Evolutionary conservation across 2,113 vertebrate species (phyloP).

Genomic region (Lepisosteus osseus): DNA sequence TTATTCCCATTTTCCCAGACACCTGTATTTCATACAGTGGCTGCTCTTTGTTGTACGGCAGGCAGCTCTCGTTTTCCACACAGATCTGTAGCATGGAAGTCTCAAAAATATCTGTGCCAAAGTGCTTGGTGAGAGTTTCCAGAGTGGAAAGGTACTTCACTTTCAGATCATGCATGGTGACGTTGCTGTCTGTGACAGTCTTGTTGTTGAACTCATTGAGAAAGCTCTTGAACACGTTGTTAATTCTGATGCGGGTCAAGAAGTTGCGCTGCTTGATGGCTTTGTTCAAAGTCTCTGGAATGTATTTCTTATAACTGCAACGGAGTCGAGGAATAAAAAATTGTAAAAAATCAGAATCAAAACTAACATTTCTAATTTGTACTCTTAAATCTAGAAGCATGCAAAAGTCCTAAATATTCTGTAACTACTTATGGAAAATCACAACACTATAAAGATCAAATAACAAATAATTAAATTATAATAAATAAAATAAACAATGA

Average conservation of each 20-base stretch:
- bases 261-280: constrained; percentile 90
- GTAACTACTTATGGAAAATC: no score
- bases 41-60: constrained; percentile 25
- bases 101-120: constrained; percentile 80
- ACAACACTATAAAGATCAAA: no score
- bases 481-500: no score
- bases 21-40: constrained; percentile 74
- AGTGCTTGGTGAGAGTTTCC: constrained; percentile 82
- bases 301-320: constrained; percentile 87
- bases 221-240: constrained; percentile 95
- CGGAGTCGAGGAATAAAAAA: not conserved
- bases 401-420: no score
- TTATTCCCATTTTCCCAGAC: constrained; percentile 84
- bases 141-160: constrained; percentile 94
- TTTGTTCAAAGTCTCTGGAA: constrained; percentile 84
- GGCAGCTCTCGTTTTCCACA: constrained; percentile 73
- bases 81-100: constrained; percentile 65
- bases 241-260: constrained; percentile 89
- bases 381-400: no score
- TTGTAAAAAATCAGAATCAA: not conserved
- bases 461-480: no score
- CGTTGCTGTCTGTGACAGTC: constrained; percentile 85
- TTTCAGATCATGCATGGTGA: constrained; percentile 86
- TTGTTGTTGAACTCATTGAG: constrained; percentile 90
- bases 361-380: no score